These are phyloP conservation scores for Eumeta japonica DNA, from an alignment of 1,140 invertebrate species.

Conservation along the genomic window DNA sequence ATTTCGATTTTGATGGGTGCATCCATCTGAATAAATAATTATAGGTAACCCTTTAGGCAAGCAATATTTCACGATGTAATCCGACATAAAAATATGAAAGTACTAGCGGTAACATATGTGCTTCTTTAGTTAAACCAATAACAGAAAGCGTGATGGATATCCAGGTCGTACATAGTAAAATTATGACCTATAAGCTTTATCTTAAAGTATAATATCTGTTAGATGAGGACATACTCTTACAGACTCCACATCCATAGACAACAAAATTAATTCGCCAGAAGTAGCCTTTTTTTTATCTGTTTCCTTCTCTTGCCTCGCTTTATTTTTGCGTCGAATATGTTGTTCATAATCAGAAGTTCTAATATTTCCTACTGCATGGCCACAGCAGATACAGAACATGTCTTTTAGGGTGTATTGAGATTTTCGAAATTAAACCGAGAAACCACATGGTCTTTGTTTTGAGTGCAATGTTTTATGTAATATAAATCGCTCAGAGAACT, in stretches of 20 bases:
- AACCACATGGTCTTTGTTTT: conserved; percentile 2
- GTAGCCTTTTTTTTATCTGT: conserved; percentile 10
- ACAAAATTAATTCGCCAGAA: conserved; percentile 6
- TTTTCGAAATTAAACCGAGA: conserved; percentile 11
- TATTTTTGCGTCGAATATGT: conserved; percentile 9
- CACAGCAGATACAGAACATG: conserved; percentile 10
- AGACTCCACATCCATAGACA: conserved; percentile 33
- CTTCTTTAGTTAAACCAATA: conserved; percentile 44
- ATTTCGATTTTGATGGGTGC: not conserved
- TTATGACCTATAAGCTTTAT: conserved; percentile 44
- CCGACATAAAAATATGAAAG: conserved; percentile 33
- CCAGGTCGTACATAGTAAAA: conserved; percentile 46
- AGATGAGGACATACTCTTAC: conserved; percentile 29
- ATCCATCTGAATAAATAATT: not conserved
- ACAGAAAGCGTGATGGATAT: conserved; percentile 18
- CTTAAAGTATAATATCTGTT: conserved; percentile 44
- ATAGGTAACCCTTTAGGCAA: too few species aligned
- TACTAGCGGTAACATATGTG: conserved; percentile 30
- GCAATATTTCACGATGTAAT: too few species aligned
- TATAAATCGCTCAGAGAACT: conserved; percentile 7
- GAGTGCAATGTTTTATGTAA: conserved; percentile 9
- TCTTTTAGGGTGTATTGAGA: conserved; percentile 11
- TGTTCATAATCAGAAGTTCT: conserved; percentile 1
- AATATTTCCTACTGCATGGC: conserved; percentile 4
- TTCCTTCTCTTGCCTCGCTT: conserved; percentile 7